Base-by-base conservation (phyloP, 2,888 invertebrate genomes). In the Ectropis crepuscularia region DNA sequence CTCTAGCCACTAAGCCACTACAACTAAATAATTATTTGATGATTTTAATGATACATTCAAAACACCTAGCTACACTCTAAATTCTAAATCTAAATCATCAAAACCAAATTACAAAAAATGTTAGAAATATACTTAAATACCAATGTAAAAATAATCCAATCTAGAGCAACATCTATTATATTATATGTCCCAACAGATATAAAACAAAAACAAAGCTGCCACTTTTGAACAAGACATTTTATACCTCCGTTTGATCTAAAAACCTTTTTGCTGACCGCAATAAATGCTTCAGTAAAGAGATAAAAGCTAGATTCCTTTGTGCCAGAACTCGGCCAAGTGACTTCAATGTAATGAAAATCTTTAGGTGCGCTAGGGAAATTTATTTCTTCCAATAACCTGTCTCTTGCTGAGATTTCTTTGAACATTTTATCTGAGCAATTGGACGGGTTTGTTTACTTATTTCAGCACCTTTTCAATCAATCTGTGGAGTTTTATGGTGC, bases 221-320 rank as follows among this genome's bases (percentile, higher is more conserved):
- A 72, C 72, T 69, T 79, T 77, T 76, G 76, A 78, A 81, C 77
- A 73, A 82, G 78, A 81, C 80, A 69, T 71, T 73, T 74, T 68
- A 78, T 76, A 76, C 71, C 74, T 70, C 76, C 75, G 82, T 87
- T 88, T 87, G 86, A 88, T 87, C 83, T 75, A 70, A 71, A 73
- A 78, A 85, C 83, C 83, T 85, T 86, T 79, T 82, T 69, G 80
- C 83, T 85, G 85, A 80, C 86, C 87, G 86, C 88, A 87, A 89
- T 90, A 89, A 90, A 89, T 85, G 85, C 82, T 81, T 75, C 71
- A 76, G 78, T 83, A 82, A 85, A 82, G 79, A 85, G 85, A 89
- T 87, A 87, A 90, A 90, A 89, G 83, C 86, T 80, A 77, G 79
- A 82, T 81, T 82, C 83, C 85, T 88, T 89, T 90, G 88, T 85